Evolutionary conservation across 1,140 invertebrate species (phyloP), one percentile per base, ranked within the genome.

Genomic region (Acromyrmex echinatior): DNA sequence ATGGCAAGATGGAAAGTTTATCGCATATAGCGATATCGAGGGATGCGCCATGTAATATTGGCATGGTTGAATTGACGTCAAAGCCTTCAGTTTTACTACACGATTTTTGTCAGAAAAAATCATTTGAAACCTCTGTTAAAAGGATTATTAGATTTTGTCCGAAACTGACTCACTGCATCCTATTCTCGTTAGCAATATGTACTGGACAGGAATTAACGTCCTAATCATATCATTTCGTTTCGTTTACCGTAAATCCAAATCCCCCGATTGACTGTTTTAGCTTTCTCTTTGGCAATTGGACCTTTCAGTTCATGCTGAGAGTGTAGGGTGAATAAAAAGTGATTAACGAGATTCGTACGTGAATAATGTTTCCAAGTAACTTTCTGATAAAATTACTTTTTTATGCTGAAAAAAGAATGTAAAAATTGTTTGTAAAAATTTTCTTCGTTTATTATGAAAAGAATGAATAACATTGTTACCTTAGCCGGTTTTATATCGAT

Each of bases 171-270:
- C 39, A 16, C 7, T 39, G 7, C 25, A 18, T 74, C 28, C 80
- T 28, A 76, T 71, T 78, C 56, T 76, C 65, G 71, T 86, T 86
- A 71, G 21, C 31, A 21, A n/a, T 73, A 18, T n/a, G 28, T 62
- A 84, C 53, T 9, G 74, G 49, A 76, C 76, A 74, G 71, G 51
- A 91, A 89, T 87, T 78, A 87, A 70, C 60, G 82, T 81, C 35
- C 80, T 88, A 90, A 88, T 63, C 86, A 77, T 81, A 87, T 91
- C 88, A 87, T 91, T 90, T 86, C 66, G 78, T 87, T 78, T 89
- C 80, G 49, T 71, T 60, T 91, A 84, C 86, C 73, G 74, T 91
- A 79, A 89, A 91, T 87, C 85, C 71, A 60, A 66, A 53, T 65
- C 45, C 65, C 18, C 60, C 28, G 16, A 74, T 74, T 39, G 31